Evolutionary conservation across 2,113 vertebrate genomes (phyloP).

Genomic region (Pelecanus crispus): DNA sequence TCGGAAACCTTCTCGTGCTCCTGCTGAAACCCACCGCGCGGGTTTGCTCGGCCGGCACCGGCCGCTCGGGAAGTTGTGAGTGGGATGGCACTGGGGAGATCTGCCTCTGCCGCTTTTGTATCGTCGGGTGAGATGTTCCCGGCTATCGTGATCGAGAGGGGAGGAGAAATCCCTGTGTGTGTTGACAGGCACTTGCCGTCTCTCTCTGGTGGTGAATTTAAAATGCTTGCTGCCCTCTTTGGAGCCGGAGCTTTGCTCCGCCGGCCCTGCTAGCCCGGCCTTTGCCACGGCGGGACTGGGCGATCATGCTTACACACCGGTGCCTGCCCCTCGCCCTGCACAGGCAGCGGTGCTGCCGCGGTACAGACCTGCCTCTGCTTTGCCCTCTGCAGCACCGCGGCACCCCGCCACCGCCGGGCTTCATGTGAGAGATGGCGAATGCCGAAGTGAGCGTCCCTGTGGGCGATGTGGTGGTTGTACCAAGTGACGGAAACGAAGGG

Average conservation of each 20-base stretch:
- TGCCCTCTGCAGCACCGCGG: constrained; percentile 9
- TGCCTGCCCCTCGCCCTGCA: not conserved
- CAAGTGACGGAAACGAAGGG: constrained; percentile 80
- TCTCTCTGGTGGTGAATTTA: not conserved
- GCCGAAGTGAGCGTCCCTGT: constrained; percentile 88
- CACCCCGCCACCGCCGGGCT: not conserved
- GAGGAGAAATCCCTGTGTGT: not conserved
- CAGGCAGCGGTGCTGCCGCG: not conserved
- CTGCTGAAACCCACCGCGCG: not conserved
- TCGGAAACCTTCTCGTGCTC: not conserved
- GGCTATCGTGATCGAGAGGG: not conserved
- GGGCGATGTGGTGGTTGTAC: constrained; percentile 84
- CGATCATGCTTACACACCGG: not conserved
- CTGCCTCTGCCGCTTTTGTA: not conserved
- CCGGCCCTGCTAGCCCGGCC: not conserved
- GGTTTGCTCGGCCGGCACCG: not conserved
- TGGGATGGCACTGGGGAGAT: not conserved
- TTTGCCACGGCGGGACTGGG: not conserved
- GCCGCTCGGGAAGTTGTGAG: not conserved
- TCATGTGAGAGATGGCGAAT: constrained; percentile 88
- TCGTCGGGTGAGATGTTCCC: not conserved
- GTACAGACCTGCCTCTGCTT: not conserved
- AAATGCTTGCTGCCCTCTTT: not conserved
- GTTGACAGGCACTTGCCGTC: not conserved
- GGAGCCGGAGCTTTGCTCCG: not conserved